Evolutionary conservation across 2,888 invertebrate genomes (phyloP).

Genomic region (Spilarctia lutea): DNA sequence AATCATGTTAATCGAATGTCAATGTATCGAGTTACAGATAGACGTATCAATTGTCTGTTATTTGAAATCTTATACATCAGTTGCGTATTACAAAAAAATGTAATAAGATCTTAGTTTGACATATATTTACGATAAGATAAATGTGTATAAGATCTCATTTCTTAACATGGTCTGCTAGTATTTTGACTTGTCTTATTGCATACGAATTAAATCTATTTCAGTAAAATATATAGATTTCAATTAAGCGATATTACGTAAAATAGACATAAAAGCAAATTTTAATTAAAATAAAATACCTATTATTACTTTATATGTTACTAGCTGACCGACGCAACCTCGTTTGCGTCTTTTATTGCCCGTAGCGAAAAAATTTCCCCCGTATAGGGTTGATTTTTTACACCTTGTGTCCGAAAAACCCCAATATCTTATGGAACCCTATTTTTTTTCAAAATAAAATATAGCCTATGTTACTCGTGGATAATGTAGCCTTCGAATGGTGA

Average conservation of each 20-base stretch:
- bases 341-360: no score
- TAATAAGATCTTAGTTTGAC: conserved; percentile 1
- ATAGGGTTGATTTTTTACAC: no score
- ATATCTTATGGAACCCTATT: no score
- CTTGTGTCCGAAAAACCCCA: no score
- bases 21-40: background rate
- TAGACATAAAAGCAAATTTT: conserved; percentile 8
- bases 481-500: no score
- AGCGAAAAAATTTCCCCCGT: no score
- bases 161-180: conserved; percentile 18
- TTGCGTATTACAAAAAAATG: background rate
- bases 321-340: no score
- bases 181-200: background rate
- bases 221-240: background rate
- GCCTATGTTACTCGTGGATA: no score
- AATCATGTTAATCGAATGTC: background rate
- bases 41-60: background rate
- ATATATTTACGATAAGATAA: background rate
- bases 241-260: background rate
- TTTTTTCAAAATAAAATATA: no score
- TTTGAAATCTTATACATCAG: background rate
- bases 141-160: conserved; percentile 35
- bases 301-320: conserved; percentile 35
- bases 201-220: background rate
- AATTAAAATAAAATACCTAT: conserved; percentile 12